phyloP scores from a whole-genome alignment of 2,113 vertebrate genomes.

The Oryctolagus cuniculus region DNA sequence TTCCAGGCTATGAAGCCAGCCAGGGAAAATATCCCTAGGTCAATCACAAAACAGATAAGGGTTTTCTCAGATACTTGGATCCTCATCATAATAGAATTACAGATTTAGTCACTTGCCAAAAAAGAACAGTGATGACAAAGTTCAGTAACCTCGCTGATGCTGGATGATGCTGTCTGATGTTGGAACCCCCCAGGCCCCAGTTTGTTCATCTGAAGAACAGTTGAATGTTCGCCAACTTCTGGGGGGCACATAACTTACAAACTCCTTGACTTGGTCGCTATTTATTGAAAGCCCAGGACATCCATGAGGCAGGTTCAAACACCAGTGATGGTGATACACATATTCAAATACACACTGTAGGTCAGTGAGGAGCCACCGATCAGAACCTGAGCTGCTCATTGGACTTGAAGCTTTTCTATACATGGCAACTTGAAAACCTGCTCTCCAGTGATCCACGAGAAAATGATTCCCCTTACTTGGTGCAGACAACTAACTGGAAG shows the following conservation, averaged over 20 bases:
- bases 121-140: not conserved
- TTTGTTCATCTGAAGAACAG: not conserved
- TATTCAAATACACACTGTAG: not conserved
- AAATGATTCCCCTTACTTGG: not conserved
- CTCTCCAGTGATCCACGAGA: conserved; percentile 40
- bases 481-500: conserved; percentile 62
- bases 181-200: not conserved
- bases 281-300: not conserved
- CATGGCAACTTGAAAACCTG: conserved; percentile 42
- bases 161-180: too few relatives aligned
- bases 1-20: conserved; percentile 11
- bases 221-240: not conserved
- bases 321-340: not conserved
- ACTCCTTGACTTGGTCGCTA: not conserved
- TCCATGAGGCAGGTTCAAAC: not conserved
- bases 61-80: not conserved
- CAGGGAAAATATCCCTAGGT: not conserved
- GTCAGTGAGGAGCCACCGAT: not conserved
- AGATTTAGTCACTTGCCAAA: not conserved
- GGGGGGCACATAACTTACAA: not conserved
- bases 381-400: not conserved
- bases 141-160: not conserved
- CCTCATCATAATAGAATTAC: not conserved
- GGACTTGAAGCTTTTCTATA: conserved; percentile 23
- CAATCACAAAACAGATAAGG: not conserved